A percentile compares a stretch with the other conserved stretches of the same genome.
Conservation (phyloP, 64 coral and sea anemone genomes). For the Dendronephthya gigantea region DNA sequence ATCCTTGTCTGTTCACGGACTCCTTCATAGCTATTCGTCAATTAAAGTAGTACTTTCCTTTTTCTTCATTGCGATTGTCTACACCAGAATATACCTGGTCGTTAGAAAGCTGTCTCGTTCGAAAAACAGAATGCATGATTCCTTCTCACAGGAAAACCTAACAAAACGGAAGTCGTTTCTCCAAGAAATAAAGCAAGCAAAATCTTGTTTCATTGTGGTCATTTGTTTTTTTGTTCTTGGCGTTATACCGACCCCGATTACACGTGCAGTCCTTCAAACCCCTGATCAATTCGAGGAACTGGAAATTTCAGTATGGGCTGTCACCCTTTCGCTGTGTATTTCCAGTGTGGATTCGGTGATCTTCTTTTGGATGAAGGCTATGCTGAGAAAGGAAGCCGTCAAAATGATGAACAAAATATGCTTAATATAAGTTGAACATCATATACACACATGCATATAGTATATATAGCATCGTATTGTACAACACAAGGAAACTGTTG, state of each 20-base stretch:
- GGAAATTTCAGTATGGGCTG: not conserved
- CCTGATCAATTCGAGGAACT: not conserved
- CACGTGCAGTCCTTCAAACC: not conserved
- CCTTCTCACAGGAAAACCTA: not conserved
- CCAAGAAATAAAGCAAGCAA: conserved; percentile 28
- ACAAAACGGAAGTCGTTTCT: conserved; percentile 27
- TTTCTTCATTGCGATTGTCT: conserved; percentile 18
- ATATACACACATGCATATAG: too few relatives aligned
- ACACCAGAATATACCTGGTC: conserved; percentile 25
- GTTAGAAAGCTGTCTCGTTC: not conserved
- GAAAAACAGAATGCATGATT: not conserved
- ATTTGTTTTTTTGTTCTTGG: conserved; percentile 13
- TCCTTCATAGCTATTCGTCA: not conserved
- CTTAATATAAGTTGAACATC: too few relatives aligned
- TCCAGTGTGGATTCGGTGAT: not conserved
- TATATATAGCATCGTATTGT: too few relatives aligned
- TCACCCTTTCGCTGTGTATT: conserved; percentile 7
- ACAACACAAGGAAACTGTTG: too few relatives aligned
- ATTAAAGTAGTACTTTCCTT: not conserved
- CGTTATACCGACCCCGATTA: not conserved
- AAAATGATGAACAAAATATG: not conserved
- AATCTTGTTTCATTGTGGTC: conserved; percentile 21
- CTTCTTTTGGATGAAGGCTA: not conserved
- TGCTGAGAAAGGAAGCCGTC: not conserved
- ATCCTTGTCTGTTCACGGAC: not conserved